phyloP scores from a whole-genome alignment of 2,888 invertebrate species.

The Ophraella communa region DNA sequence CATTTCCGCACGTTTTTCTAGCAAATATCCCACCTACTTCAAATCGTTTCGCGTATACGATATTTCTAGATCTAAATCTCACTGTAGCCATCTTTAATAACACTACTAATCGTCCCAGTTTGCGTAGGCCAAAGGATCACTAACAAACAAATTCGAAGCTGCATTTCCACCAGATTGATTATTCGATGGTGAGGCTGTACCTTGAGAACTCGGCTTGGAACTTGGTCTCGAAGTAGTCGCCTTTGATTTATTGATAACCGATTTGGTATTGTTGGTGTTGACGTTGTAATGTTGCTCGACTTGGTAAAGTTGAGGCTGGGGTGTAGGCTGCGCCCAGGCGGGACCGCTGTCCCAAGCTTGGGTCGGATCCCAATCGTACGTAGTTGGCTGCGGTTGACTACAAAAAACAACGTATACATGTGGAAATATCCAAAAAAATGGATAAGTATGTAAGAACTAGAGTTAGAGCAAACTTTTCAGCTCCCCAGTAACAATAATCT shows the following conservation, averaged over 20 bases:
- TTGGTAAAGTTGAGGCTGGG: conserved; percentile 52
- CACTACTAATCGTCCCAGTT: conserved; percentile 49
- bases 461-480: no score
- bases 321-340: conserved; percentile 53
- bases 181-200: background rate
- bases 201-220: background rate
- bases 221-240: conserved; percentile 29
- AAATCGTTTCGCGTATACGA: background rate
- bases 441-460: no score
- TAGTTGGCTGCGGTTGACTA: conserved; percentile 52
- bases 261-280: conserved; percentile 57
- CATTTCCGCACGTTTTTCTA: background rate
- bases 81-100: conserved; percentile 1
- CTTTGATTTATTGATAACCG: conserved; percentile 53
- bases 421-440: no score
- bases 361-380: conserved; percentile 56
- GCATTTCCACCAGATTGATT: conserved; percentile 35
- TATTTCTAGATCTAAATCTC: conserved; percentile 13
- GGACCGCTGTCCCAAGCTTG: conserved; percentile 56
- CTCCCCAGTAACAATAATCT: no score
- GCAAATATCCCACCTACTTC: background rate
- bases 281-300: conserved; percentile 58
- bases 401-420: conserved; percentile 13
- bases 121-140: conserved; percentile 50
- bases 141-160: conserved; percentile 45